These are phyloP conservation scores for Miltochrista miniata DNA, from an alignment of 2,888 invertebrate species.

Conservation along the genomic window DNA sequence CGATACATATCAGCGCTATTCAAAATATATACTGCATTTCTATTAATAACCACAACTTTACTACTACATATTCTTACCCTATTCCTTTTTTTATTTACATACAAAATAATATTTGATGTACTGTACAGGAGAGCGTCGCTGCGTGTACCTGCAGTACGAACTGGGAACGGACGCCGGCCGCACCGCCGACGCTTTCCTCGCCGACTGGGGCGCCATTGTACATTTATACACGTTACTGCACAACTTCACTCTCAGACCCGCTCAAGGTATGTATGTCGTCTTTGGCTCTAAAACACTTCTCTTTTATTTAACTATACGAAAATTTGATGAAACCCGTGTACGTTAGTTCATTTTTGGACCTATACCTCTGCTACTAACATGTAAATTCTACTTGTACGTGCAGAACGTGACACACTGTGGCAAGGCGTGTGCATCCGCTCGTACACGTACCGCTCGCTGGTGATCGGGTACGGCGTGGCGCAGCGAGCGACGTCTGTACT, in stretches of 20 bases:
- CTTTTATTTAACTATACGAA: too few relatives aligned
- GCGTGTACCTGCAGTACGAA: slow-evolving; percentile 95
- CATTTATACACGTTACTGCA: slow-evolving; percentile 94
- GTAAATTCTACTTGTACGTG: background rate
- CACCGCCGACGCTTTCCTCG: slow-evolving; percentile 93
- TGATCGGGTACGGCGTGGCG: slow-evolving; percentile 94
- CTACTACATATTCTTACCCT: background rate
- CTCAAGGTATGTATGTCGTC: slow-evolving; percentile 83
- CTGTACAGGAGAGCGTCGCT: slow-evolving; percentile 89
- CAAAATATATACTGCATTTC: too few relatives aligned
- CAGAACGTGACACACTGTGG: slow-evolving; percentile 84
- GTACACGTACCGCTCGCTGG: slow-evolving; percentile 95
- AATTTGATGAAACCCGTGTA: too few relatives aligned
- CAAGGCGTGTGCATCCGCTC: slow-evolving; percentile 90
- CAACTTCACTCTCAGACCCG: slow-evolving; percentile 91
- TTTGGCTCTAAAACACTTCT: background rate
- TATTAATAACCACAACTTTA: background rate
- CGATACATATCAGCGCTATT: too few relatives aligned
- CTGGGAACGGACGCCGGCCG: slow-evolving; percentile 93
- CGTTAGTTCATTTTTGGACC: too few relatives aligned
- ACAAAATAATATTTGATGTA: background rate
- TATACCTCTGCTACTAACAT: too few relatives aligned
- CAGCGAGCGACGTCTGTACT: slow-evolving; percentile 93
- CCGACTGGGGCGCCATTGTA: slow-evolving; percentile 97
- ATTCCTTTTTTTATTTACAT: too few relatives aligned